phyloP scores from a whole-genome alignment of 2,797 vertebrate species.

The Carapus acus region DNA sequence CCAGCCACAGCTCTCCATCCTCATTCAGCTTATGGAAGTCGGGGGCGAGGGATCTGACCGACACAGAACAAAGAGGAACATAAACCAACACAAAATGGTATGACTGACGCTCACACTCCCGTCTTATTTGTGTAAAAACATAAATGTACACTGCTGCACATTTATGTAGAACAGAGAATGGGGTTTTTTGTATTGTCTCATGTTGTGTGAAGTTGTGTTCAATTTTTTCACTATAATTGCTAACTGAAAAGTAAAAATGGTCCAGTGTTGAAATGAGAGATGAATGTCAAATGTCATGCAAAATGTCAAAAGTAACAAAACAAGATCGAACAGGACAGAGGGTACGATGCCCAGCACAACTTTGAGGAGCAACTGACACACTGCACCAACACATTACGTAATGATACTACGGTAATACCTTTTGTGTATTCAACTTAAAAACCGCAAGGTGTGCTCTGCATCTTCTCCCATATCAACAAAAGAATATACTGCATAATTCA shows the following conservation, averaged over 20 bases:
- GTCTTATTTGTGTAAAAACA: not conserved
- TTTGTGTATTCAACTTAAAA: too few species aligned
- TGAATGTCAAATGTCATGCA: not conserved
- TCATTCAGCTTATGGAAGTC: conserved; percentile 96
- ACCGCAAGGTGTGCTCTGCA: conserved; percentile 28
- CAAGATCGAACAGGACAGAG: conserved; percentile 2
- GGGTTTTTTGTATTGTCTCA: too few species aligned
- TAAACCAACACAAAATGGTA: conserved; percentile 49
- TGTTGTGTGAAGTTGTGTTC: not conserved
- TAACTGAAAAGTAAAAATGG: too few species aligned
- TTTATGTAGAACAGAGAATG: too few species aligned
- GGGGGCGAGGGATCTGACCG: conserved; percentile 87
- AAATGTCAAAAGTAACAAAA: conserved; percentile 12
- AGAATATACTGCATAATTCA: conserved; percentile 16
- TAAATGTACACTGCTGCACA: not conserved
- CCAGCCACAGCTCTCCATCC: conserved; percentile 99
- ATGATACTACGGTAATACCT: too few species aligned
- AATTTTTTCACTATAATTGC: not conserved
- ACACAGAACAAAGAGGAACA: conserved; percentile 74
- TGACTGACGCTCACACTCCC: not conserved
- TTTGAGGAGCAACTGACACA: conserved; percentile 1
- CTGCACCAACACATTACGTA: too few species aligned
- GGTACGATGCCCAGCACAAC: conserved; percentile 24
- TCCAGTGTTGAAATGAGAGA: not conserved
- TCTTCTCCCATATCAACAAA: conserved; percentile 17